Conservation (phyloP, 2,888 invertebrate genomes). For the Alcis repandata region DNA sequence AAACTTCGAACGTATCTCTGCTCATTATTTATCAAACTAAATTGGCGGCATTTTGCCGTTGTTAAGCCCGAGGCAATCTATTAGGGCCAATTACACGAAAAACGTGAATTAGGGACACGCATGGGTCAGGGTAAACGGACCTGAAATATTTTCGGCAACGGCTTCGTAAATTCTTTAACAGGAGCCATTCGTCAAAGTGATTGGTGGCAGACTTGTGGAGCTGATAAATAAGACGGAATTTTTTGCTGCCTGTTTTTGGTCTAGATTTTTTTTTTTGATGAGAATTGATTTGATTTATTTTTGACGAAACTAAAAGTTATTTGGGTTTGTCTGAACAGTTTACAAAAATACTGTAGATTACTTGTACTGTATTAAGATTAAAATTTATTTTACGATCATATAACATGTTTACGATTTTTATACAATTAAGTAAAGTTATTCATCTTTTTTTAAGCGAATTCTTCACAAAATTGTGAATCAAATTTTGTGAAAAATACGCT, state of each 20-base stretch:
- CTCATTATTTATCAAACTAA: conserved; percentile 32
- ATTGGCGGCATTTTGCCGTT: conserved; percentile 44
- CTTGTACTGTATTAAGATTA: too few relatives aligned
- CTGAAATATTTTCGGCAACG: conserved; percentile 56
- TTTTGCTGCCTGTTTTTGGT: conserved; percentile 9
- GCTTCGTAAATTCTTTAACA: conserved; percentile 62
- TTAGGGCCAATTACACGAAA: conserved; percentile 67
- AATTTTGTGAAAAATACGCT: too few relatives aligned
- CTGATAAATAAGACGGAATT: conserved; percentile 30
- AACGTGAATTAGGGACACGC: conserved; percentile 66
- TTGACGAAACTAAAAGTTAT: too few relatives aligned
- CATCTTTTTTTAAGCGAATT: too few relatives aligned
- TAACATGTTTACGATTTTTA: too few relatives aligned
- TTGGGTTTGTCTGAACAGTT: too few relatives aligned
- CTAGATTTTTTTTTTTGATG: not conserved
- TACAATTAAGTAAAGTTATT: too few relatives aligned
- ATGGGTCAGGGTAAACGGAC: conserved; percentile 45
- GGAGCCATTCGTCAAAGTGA: conserved; percentile 52
- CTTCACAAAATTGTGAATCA: too few relatives aligned
- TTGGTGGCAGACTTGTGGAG: conserved; percentile 40
- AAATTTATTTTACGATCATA: too few relatives aligned
- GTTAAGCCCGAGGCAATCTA: conserved; percentile 64
- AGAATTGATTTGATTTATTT: too few relatives aligned
- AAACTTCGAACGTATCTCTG: conserved; percentile 7
- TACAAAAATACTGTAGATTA: too few relatives aligned